Evolutionary conservation across 2,888 invertebrate species (phyloP), one percentile per base, ranked within the genome.

Genomic region (Choreutis nemorana): DNA sequence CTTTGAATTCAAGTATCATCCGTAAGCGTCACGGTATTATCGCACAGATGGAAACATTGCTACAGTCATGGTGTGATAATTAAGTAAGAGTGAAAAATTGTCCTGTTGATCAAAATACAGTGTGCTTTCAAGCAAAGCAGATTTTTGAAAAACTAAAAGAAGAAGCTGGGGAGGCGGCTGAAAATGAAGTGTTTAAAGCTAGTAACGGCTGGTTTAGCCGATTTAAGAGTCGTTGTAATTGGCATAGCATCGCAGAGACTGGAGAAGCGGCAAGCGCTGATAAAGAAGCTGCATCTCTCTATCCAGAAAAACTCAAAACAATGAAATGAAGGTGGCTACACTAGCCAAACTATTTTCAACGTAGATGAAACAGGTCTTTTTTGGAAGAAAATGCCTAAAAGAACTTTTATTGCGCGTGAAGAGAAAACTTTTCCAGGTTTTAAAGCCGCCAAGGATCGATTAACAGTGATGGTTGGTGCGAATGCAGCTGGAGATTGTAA

Each of bases 401-500:
- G 26, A 15, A 32, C 30, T 12, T 39, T 26, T 33, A 35, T 33
- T 16, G 14, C 29, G 18, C 24, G 20, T 14, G 35, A 35, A 32
- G 34, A 33, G 26, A 27, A 40, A 26, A 26, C 30, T 10, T 34
- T 37, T 27, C 37, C 39, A 34, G 38, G 43, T 22, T 45, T 39
- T 34, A 45, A 45, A 31, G 40, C 35, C 22, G 37, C 41, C 13
- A 44, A 45, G 34, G 37, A 44, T 33, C 34, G 44, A 18, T 35
- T 45, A 9, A 46, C 48, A 26, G 34, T 48, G 35, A 30, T 42
- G 9, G 29, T 47, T 23, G 37, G 42, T 14, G 37, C 32, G 26
- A 48, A 48, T 40, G 44, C 41, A 24, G 35, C 29, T 29, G 42
- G 41, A 11, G 40, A 41, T 25, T 40, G 30, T 24, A 45, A 44